Conservation (phyloP, 2,888 invertebrate genomes). For the Trissolcus japonicus region DNA sequence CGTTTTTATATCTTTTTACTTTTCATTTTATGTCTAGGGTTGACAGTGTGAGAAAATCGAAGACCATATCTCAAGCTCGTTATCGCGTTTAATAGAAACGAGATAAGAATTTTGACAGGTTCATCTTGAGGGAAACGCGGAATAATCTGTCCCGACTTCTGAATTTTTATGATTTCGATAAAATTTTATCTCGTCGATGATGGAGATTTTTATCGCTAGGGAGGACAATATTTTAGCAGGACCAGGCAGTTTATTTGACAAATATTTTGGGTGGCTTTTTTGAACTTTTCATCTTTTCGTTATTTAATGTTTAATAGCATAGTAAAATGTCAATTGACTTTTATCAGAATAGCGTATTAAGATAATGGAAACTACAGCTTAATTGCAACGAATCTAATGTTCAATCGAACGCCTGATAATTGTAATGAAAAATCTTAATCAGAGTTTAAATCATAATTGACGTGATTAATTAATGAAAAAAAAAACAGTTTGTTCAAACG, state of each 20-base stretch:
- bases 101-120: constrained; percentile 37
- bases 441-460: too few relatives aligned
- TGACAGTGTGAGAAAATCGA: constrained; percentile 31
- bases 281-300: neutral
- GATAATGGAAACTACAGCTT: too few relatives aligned
- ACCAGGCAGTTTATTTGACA: neutral
- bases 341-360: too few relatives aligned
- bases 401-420: too few relatives aligned
- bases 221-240: too few relatives aligned
- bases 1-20: neutral
- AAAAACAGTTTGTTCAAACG: too few relatives aligned
- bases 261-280: neutral
- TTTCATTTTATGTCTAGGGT: constrained; percentile 1
- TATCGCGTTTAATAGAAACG: constrained; percentile 4
- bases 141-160: constrained; percentile 14
- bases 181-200: constrained; percentile 14
- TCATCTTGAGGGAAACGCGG: constrained; percentile 32
- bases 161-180: constrained; percentile 11
- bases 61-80: constrained; percentile 12
- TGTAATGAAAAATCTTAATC: too few relatives aligned
- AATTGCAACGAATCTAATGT: too few relatives aligned
- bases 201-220: too few relatives aligned
- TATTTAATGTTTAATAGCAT: neutral
- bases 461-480: too few relatives aligned
- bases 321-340: too few relatives aligned